Base-by-base conservation (phyloP, 2,113 vertebrate species). In the Suncus etruscus region DNA sequence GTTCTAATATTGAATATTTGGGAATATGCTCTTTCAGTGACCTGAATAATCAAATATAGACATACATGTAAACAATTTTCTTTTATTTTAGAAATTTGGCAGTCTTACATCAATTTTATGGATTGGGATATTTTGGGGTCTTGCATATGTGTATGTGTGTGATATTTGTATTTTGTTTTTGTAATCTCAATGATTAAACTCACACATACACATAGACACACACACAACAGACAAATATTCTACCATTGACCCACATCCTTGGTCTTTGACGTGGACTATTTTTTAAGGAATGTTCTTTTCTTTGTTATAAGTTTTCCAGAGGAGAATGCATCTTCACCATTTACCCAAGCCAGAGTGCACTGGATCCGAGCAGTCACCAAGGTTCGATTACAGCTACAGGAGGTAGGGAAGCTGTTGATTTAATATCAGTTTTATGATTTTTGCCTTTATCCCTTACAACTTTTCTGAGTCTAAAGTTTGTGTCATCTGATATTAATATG, bases 311-410 rank as follows among this genome's bases (percentile, higher is more conserved):
- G 98, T 89, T 94, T 88, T 95, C 96, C 91, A 1, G 91, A 97
- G 83, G 98, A 98, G 89, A 94, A 85, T 0, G 98, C 97, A 25
- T 96, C 97, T 11, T 98, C 97, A 1, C 98, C 98, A 0, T 99
- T 99, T 97, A 97, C 98, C 39, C 98, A 98, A 51, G 98, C 99
- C 32, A 98, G 98, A 98, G 97, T 98, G 10, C 98, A 94, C 8
- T 99, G 99, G 99, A 98, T 99, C 91, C 98, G 98, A 97, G 99
- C 98, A 89, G 99, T 99, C 94, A 99, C 97, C 97, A 99, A 99
- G 98, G 98, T 99, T 92, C 98, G 99, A 93, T 97, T 99, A 94
- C 98, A 97, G 87, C 98, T 99, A 54, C 98, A 98, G 31, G 98
- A 99, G 99, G 99, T 99, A 98, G 95, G 98, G 91, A 94, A 70